Conservation (phyloP, 2,113 vertebrate species). For the Mola mola region DNA sequence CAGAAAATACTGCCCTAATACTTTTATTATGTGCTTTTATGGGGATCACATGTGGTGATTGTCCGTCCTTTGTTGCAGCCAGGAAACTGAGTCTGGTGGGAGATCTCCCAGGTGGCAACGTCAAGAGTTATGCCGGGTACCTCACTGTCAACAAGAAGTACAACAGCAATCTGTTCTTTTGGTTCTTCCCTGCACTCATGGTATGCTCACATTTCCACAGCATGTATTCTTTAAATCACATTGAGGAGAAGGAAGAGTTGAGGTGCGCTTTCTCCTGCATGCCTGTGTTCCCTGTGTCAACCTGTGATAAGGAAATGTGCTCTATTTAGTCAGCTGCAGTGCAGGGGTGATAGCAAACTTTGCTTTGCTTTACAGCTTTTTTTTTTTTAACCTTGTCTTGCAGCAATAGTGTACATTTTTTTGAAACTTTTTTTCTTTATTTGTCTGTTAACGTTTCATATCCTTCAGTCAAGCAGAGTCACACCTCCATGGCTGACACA, state of each 20-base stretch:
- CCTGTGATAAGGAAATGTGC: not conserved
- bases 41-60: not conserved
- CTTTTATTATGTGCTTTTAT: not conserved
- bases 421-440: too few relatives aligned
- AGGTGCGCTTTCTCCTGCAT: not conserved
- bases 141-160: constrained; percentile 85
- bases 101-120: constrained; percentile 76
- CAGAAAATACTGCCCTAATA: not conserved
- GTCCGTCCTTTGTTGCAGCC: constrained; percentile 62
- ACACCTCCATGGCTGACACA: too few relatives aligned
- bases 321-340: too few relatives aligned
- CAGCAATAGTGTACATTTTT: too few relatives aligned
- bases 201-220: too few relatives aligned
- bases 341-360: too few relatives aligned
- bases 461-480: too few relatives aligned
- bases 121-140: constrained; percentile 85
- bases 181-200: constrained; percentile 87
- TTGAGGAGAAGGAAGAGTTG: too few relatives aligned
- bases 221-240: too few relatives aligned
- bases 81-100: constrained; percentile 81
- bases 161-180: constrained; percentile 91
- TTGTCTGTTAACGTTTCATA: too few relatives aligned
- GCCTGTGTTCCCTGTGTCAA: not conserved
- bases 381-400: too few relatives aligned
- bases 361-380: too few relatives aligned